Conservation (phyloP, 2,888 invertebrate species). For the Scaptomyza parva region DNA sequence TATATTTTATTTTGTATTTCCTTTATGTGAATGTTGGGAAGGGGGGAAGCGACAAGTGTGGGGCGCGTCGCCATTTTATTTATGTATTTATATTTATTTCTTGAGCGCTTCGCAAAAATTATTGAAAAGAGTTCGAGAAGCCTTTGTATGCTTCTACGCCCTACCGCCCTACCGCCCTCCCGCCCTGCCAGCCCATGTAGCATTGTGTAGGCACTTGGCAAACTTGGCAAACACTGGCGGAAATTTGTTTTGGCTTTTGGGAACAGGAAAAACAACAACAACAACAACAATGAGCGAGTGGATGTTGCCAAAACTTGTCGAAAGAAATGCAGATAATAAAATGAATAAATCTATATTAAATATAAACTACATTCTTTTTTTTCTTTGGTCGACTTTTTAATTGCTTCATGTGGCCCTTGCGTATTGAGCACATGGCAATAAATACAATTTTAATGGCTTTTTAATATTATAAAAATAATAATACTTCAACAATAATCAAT, state of each 20-base stretch:
- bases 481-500: constrained; percentile 3
- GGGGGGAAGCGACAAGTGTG: constrained; percentile 37
- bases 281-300: constrained; percentile 17
- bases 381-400: constrained; percentile 16
- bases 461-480: constrained; percentile 8
- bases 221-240: constrained; percentile 66
- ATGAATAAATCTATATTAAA: constrained; percentile 26
- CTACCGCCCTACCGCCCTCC: too few relatives aligned
- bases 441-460: constrained; percentile 9
- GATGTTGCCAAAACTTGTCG: constrained; percentile 41
- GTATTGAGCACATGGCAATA: not conserved
- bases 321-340: constrained; percentile 34
- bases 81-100: constrained; percentile 66
- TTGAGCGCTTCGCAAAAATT: constrained; percentile 46
- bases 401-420: constrained; percentile 1
- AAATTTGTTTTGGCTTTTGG: constrained; percentile 68
- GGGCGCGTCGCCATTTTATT: constrained; percentile 65
- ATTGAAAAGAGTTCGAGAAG: constrained; percentile 76
- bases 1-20: constrained; percentile 60
- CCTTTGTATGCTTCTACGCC: constrained; percentile 33
- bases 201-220: constrained; percentile 29
- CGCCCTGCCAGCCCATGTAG: too few relatives aligned
- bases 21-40: constrained; percentile 33
- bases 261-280: constrained; percentile 53
- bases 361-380: not conserved